Base-by-base conservation (phyloP, 2,113 vertebrate species). In the Camelus dromedarius region DNA sequence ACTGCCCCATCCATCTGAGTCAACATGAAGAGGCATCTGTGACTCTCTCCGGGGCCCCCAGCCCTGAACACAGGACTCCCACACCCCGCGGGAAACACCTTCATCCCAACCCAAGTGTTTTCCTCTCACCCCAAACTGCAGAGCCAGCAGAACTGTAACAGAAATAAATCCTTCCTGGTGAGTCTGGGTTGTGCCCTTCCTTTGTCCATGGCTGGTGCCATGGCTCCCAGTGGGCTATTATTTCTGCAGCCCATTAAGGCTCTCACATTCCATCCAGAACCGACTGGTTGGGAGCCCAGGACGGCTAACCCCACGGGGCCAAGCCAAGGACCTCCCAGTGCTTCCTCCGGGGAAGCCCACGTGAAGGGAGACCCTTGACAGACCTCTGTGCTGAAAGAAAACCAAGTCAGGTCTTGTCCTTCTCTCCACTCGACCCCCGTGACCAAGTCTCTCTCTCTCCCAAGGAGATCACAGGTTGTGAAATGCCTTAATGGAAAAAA, bases 401-500 rank as follows among this genome's bases (percentile, higher is more conserved):
- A 86, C 60, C 38, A 48, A 0, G 0, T 75, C 89, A 28, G 28
- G 81, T 97, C 0, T 0, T 60, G 67, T 22, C 73, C 73, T 6
- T 81, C 87, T 91, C 82, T 62, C 93, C 15, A 90, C n/a, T n/a
- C 13, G 20, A 76, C 70, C 77, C 92, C 82, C 80, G 5, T 69
- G 56, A 81, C 69, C 48, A 70, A 84, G 80, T 69, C 80, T 94
- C 96, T 90, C 48, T 94, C 96, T 54, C 91, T 97, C 90, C 76
- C 75, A 88, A 64, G 79, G 81, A 89, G 87, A 93, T 89, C 76
- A 58, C 16, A 11, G 86, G 67, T 98, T 98, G 96, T 96, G 97
- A 98, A 98, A 98, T 0, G 93, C 83, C 91, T 97, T 95, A 88
- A 95, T 98, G 97, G 98, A 96, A 98, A 97, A 97, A 98, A 98